phyloP scores from a whole-genome alignment of 2,113 vertebrate genomes.

The Diphyllodes magnificus region DNA sequence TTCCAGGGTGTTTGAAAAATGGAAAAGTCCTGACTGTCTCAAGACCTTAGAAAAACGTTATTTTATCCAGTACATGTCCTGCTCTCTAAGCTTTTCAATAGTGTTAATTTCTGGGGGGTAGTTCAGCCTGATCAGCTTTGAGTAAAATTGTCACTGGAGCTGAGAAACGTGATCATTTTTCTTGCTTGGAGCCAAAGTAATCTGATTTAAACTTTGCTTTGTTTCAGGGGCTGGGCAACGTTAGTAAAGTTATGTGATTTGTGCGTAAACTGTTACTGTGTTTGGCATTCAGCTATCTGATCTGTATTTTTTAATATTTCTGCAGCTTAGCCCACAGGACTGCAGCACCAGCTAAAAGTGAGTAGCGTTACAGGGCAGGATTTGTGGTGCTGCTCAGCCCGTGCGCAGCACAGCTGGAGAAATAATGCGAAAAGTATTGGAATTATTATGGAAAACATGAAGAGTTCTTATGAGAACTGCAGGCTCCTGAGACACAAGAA shows the following conservation, averaged over 20 bases:
- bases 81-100: background rate
- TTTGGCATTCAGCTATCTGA: background rate
- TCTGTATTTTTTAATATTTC: background rate
- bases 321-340: background rate
- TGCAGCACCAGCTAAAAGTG: background rate
- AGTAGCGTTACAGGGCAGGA: background rate
- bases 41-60: background rate
- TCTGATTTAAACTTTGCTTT: background rate
- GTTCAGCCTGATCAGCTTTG: background rate
- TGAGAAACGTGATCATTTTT: background rate
- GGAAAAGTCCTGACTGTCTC: background rate
- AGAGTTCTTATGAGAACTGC: background rate
- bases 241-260: background rate
- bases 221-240: background rate
- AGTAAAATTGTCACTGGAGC: background rate
- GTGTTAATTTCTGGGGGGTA: background rate
- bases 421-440: background rate
- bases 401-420: background rate
- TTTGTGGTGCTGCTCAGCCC: background rate
- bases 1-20: background rate
- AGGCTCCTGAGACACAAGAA: background rate
- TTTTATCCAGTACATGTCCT: background rate
- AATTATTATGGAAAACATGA: slow-evolving; percentile 21
- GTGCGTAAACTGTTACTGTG: rapidly evolving
- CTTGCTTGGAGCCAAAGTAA: background rate